Evolutionary conservation across 2,113 vertebrate genomes (phyloP).

Genomic region (rabbit (Oryctolagus cuniculus)): mOryCun1.1 NC_091441.1:122226001-122226500

Average conservation of each 20-base stretch:
- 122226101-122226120: too few species aligned
- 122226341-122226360: conserved; percentile 81
- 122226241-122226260: background rate
- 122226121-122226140: background rate
- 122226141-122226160: background rate
- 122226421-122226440: conserved; percentile 84
- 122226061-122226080: background rate
- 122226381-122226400: conserved; percentile 64
- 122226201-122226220: background rate
- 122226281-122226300: background rate
- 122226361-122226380: conserved; percentile 85
- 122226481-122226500: conserved; percentile 51
- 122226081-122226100: too few species aligned
- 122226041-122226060: background rate
- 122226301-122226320: background rate
- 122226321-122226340: background rate
- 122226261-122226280: background rate
- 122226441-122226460: conserved; percentile 83
- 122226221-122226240: background rate
- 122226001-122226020: background rate
- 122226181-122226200: too few species aligned
- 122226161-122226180: too few species aligned
- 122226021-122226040: background rate
- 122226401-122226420: conserved; percentile 82
- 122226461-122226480: conserved; percentile 83